phyloP scores from a whole-genome alignment of 2,797 vertebrate genomes.

The Bradypodion ventrale region DNA sequence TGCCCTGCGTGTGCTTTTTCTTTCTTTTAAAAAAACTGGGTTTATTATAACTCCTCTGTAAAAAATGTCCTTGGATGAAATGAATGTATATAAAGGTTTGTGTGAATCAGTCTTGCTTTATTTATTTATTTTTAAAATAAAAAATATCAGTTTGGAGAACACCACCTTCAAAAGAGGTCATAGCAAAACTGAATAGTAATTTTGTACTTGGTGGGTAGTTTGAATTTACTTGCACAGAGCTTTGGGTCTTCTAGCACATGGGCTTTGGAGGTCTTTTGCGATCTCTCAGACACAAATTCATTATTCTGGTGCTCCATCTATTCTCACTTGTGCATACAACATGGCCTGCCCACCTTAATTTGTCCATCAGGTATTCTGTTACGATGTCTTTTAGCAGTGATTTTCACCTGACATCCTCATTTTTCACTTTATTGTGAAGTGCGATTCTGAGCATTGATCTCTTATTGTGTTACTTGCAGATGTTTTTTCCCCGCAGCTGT shows the following conservation, averaged over 20 bases:
- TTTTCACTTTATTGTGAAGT: no score
- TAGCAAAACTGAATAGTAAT: background rate
- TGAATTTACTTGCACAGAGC: background rate
- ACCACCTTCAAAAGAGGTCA: conserved; percentile 7
- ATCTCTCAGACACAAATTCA: no score
- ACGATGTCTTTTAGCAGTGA: no score
- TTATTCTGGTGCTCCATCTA: no score
- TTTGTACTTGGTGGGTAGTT: background rate
- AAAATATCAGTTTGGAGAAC: conserved; percentile 42
- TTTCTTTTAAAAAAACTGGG: conserved; percentile 45
- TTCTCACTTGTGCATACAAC: no score
- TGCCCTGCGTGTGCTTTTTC: conserved; percentile 35
- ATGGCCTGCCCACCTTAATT: no score
- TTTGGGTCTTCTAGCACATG: conserved; percentile 7
- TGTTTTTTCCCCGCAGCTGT: no score
- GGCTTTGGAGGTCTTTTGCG: no score
- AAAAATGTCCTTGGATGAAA: conserved; percentile 73
- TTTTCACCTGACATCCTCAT: no score
- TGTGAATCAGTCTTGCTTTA: conserved; percentile 55
- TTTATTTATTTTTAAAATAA: background rate
- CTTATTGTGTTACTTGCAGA: no score
- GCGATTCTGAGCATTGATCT: no score
- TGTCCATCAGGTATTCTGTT: no score
- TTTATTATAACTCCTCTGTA: conserved; percentile 72
- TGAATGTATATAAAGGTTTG: conserved; percentile 69